Evolutionary conservation across 2,888 invertebrate species (phyloP).

Genomic region (Plutella xylostella): DNA sequence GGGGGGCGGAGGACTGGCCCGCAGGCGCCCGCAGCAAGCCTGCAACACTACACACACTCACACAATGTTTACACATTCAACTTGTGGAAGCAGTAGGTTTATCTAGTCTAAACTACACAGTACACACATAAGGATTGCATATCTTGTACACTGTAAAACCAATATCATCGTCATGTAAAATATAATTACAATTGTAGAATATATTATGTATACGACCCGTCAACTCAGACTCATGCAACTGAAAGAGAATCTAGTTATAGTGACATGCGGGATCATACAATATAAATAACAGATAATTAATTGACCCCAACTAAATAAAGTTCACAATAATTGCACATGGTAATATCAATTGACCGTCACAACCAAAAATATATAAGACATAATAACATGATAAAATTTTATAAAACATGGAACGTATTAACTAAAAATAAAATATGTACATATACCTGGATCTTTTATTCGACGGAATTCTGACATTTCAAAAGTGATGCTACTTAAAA

Average conservation of each 20-base stretch:
- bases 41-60: constrained; percentile 65
- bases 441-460: too few species aligned
- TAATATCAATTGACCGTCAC: too few species aligned
- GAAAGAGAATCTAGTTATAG: constrained; percentile 1
- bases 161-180: background rate
- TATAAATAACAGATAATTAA: background rate
- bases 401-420: background rate
- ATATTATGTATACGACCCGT: background rate
- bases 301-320: too few species aligned
- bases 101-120: too few species aligned
- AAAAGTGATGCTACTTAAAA: too few species aligned
- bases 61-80: constrained; percentile 19
- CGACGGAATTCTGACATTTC: too few species aligned
- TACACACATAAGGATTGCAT: too few species aligned
- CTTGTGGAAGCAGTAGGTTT: too few species aligned
- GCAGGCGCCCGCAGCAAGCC: constrained; percentile 33
- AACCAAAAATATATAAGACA: background rate
- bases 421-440: background rate
- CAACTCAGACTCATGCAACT: constrained; percentile 2
- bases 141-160: background rate
- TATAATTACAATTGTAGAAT: background rate
- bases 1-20: constrained; percentile 17
- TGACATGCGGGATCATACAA: background rate
- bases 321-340: too few species aligned
- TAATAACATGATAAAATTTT: background rate